Evolutionary conservation across 2,888 invertebrate genomes (phyloP).

Genomic region (Papilio elwesi): DNA sequence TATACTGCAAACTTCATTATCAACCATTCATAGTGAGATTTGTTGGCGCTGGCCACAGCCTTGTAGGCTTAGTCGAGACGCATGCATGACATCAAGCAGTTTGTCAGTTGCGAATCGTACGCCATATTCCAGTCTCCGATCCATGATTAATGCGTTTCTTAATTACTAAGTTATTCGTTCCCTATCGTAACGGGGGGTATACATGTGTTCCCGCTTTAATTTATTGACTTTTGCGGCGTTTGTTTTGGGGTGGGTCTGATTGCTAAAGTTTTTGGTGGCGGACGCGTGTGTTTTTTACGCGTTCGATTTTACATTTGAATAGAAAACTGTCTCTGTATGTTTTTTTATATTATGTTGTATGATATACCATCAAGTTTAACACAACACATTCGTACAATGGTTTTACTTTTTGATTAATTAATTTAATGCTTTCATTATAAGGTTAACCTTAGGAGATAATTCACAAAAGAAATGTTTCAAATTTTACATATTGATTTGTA

Average conservation of each 20-base stretch:
- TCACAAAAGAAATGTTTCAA: too few species aligned
- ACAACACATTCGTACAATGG: too few species aligned
- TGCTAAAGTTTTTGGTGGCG: slow-evolving; percentile 49
- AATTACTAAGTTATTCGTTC: slow-evolving; percentile 79
- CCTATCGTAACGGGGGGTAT: slow-evolving; percentile 56
- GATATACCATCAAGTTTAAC: too few species aligned
- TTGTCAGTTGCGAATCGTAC: slow-evolving; percentile 74
- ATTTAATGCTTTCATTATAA: too few species aligned
- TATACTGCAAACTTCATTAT: slow-evolving; percentile 51
- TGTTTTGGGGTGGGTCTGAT: slow-evolving; percentile 56
- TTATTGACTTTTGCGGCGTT: slow-evolving; percentile 72
- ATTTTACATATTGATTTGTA: too few species aligned
- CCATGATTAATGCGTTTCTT: slow-evolving; percentile 82
- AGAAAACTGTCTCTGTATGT: neutral
- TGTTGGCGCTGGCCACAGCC: slow-evolving; percentile 34
- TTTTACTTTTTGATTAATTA: too few species aligned
- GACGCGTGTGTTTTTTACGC: slow-evolving; percentile 29
- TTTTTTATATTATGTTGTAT: neutral
- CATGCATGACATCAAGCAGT: slow-evolving; percentile 74
- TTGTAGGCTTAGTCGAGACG: slow-evolving; percentile 50
- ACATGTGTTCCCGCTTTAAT: slow-evolving; percentile 78
- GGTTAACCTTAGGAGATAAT: too few species aligned
- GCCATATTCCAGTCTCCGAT: slow-evolving; percentile 68
- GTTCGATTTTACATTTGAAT: slow-evolving; percentile 32
- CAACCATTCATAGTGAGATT: slow-evolving; percentile 50